phyloP scores from a whole-genome alignment of 2,113 vertebrate species.

The Okapia johnstoni region DNA sequence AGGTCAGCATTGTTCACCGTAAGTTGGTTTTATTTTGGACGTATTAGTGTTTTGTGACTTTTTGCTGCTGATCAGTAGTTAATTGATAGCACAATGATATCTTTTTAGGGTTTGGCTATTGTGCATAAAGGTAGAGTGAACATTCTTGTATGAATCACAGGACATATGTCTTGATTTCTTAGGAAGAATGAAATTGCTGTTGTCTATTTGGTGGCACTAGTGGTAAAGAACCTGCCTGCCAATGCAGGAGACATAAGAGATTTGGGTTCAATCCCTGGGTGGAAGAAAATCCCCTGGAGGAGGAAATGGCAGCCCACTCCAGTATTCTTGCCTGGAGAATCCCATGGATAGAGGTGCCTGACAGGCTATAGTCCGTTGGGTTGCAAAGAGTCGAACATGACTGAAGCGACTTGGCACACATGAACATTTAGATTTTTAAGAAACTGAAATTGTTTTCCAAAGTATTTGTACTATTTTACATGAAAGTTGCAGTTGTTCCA shows the following conservation, averaged over 20 bases:
- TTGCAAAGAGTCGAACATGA: neutral
- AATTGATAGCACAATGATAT: neutral
- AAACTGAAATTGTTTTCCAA: neutral
- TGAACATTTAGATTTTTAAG: neutral
- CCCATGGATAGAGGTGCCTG: neutral
- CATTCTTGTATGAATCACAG: neutral
- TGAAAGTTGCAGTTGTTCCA: neutral
- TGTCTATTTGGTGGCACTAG: neutral
- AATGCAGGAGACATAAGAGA: neutral
- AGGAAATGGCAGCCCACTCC: neutral
- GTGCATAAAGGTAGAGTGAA: neutral
- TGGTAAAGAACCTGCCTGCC: neutral
- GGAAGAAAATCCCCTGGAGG: neutral
- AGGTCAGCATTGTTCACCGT: neutral
- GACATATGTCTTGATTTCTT: neutral
- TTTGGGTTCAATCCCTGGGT: accelerated
- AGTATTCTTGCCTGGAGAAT: neutral
- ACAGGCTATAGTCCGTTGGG: neutral
- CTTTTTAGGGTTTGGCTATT: neutral
- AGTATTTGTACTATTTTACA: neutral
- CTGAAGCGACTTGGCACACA: neutral
- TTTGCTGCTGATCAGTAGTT: neutral
- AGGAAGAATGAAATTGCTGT: neutral
- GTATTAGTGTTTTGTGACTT: neutral
- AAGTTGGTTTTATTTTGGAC: neutral